Evolutionary conservation across 1,140 invertebrate genomes (phyloP).

Genomic region (Diorhabda elongata): DNA sequence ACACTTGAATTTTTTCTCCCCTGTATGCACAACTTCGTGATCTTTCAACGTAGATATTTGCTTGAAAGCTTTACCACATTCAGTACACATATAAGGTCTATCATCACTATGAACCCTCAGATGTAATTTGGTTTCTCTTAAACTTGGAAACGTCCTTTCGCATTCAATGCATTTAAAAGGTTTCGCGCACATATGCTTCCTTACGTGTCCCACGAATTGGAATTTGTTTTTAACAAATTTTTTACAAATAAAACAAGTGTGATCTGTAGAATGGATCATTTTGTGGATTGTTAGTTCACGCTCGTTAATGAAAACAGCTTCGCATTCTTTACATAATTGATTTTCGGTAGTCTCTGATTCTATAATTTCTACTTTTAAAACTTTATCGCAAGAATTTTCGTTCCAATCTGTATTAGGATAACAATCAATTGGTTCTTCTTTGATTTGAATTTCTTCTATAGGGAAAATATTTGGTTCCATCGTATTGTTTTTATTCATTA

Average conservation of each 20-base stretch:
- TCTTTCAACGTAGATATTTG: conserved; percentile 24
- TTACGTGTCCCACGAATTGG: conserved; percentile 21
- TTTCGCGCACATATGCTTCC: conserved; percentile 22
- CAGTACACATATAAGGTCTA: conserved; percentile 31
- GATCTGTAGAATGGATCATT: conserved; percentile 19
- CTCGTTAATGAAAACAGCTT: conserved; percentile 15
- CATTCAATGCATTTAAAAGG: conserved; percentile 23
- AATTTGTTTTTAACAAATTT: conserved; percentile 19
- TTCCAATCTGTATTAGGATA: conserved; percentile 4
- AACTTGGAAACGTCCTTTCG: conserved; percentile 20
- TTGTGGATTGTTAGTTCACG: conserved; percentile 19
- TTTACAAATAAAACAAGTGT: conserved; percentile 21
- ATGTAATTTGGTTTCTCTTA: conserved; percentile 37
- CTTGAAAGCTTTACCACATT: conserved; percentile 35
- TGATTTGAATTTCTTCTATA: conserved; percentile 10
- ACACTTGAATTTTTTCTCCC: conserved; percentile 22
- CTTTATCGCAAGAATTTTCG: conserved; percentile 9
- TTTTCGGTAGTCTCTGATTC: conserved; percentile 8
- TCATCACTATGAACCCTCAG: conserved; percentile 35
- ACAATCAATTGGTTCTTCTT: conserved; percentile 3
- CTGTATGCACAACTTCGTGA: conserved; percentile 25
- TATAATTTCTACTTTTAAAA: conserved; percentile 14
- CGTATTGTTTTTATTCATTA: neutral
- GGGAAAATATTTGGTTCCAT: neutral
- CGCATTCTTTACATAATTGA: conserved; percentile 8